Conservation (phyloP, 2,113 vertebrate species). For the Oxyura jamaicensis region DNA sequence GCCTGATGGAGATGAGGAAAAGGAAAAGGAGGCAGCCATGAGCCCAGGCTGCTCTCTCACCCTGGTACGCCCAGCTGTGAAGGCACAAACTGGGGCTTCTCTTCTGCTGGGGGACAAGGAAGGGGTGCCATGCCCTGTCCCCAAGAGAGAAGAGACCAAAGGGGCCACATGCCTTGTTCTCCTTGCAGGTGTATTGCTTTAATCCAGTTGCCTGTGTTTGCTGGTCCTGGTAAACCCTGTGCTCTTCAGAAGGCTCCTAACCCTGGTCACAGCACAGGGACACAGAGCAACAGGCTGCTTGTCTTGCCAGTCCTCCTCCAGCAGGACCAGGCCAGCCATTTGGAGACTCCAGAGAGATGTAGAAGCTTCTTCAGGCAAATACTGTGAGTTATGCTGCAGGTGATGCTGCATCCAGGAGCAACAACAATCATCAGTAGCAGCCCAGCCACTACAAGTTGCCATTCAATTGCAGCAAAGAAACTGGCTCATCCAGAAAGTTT, state of each 20-base stretch:
- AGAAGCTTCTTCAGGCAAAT: not conserved
- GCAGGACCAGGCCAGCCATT: not conserved
- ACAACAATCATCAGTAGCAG: not conserved
- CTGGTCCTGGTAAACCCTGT: not conserved
- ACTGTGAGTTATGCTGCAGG: not conserved
- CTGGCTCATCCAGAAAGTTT: not conserved
- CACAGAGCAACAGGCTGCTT: not conserved
- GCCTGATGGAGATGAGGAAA: not conserved
- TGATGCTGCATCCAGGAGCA: not conserved
- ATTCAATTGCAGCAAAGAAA: not conserved
- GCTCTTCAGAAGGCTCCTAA: not conserved
- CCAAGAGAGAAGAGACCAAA: not conserved
- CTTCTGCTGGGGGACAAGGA: not conserved
- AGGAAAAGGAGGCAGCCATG: not conserved
- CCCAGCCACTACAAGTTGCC: not conserved
- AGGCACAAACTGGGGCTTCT: not conserved
- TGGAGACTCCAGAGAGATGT: not conserved
- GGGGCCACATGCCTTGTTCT: not conserved
- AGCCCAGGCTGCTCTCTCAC: not conserved
- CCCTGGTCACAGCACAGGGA: not conserved
- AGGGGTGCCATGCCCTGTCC: not conserved
- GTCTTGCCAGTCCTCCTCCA: not conserved
- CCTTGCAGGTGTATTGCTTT: not conserved
- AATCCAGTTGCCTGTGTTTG: not conserved
- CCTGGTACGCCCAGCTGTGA: not conserved